Percentiles rank a stretch among this genome's conserved stretches.
These are phyloP conservation scores for Galendromus occidentalis DNA, from an alignment of 1,140 invertebrate genomes.

Conservation along the genomic window DNA sequence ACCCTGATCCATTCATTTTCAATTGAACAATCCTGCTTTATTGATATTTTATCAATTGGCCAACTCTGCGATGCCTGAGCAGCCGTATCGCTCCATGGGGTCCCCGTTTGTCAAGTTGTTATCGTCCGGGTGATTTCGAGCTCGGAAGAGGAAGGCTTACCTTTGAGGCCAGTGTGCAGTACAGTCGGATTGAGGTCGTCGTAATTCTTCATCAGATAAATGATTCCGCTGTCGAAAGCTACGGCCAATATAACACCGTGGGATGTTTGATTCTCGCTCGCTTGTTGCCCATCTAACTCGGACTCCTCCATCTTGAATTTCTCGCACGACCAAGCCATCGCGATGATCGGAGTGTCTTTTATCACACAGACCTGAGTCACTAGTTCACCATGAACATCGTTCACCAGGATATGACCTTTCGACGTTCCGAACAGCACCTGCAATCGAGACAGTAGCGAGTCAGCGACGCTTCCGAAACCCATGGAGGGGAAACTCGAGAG, in stretches of 20 bases:
- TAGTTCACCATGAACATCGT: conserved; percentile 87
- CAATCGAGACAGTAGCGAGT: conserved; percentile 11
- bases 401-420: conserved; percentile 75
- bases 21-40: neutral
- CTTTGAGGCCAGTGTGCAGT: conserved; percentile 56
- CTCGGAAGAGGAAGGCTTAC: conserved; percentile 23
- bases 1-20: too few species aligned
- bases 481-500: neutral
- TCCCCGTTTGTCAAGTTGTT: too few species aligned
- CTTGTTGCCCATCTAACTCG: conserved; percentile 36
- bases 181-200: conserved; percentile 74
- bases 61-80: neutral
- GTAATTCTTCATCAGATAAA: conserved; percentile 67
- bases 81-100: too few species aligned
- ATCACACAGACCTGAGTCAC: conserved; percentile 67
- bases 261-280: neutral
- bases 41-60: neutral
- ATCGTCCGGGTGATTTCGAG: too few species aligned
- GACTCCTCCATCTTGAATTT: conserved; percentile 96
- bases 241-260: conserved; percentile 46
- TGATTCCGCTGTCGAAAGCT: conserved; percentile 62
- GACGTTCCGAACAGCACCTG: conserved; percentile 85
- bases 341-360: conserved; percentile 49
- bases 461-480: neutral
- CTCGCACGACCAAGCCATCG: conserved; percentile 88